Conservation (phyloP, 1,140 invertebrate species). For the Brachionus koreanus region DNA sequence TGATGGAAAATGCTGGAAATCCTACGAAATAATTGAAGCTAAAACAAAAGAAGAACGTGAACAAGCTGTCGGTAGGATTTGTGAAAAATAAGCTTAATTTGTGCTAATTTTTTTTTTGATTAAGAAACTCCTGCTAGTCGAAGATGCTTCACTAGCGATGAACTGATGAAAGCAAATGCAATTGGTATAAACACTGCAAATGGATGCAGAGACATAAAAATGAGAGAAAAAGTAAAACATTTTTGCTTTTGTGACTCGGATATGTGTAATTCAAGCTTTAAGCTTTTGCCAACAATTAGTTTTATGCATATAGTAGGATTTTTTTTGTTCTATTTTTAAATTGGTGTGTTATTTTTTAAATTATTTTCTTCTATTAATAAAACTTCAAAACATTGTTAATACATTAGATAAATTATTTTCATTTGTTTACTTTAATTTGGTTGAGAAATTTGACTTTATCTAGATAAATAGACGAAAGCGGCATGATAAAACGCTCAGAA, state of each 20-base stretch:
- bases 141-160: slow-evolving; percentile 44
- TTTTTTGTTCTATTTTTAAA: neutral
- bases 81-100: neutral
- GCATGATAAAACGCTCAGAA: neutral
- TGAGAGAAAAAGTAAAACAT: slow-evolving; percentile 44
- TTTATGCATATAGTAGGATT: neutral
- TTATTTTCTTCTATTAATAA: neutral
- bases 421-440: neutral
- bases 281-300: neutral
- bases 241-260: slow-evolving; percentile 45
- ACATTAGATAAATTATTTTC: neutral
- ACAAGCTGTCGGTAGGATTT: slow-evolving; percentile 20
- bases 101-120: neutral
- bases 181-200: slow-evolving; percentile 43
- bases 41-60: slow-evolving; percentile 42
- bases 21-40: slow-evolving; percentile 39
- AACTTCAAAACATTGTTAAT: neutral
- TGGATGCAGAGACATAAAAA: slow-evolving; percentile 44
- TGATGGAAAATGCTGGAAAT: slow-evolving; percentile 45
- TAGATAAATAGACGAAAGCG: neutral
- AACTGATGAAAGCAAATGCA: slow-evolving; percentile 41
- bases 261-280: slow-evolving; percentile 26
- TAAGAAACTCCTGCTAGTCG: slow-evolving; percentile 35
- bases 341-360: neutral
- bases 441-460: neutral